Conservation (phyloP, 2,113 vertebrate species). For the Pomatorhinus ruficollis region DNA sequence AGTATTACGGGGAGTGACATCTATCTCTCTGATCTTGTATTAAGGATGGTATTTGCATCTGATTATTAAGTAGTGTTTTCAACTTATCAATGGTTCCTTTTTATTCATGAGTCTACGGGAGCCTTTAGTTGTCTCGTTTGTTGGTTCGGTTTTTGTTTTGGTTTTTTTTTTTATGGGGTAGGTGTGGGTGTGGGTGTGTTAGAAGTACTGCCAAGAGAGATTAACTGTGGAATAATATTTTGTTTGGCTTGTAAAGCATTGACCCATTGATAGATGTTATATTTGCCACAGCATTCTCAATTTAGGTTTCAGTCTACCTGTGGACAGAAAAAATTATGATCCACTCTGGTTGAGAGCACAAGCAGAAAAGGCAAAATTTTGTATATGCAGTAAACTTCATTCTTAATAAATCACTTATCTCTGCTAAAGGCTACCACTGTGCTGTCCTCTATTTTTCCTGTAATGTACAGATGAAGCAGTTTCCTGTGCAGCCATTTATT, state of each 20-base stretch:
- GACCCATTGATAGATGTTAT: background rate
- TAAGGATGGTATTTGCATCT: background rate
- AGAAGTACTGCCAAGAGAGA: background rate
- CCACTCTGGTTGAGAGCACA: background rate
- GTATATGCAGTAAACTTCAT: background rate
- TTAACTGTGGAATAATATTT: background rate
- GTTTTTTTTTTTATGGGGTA: no score
- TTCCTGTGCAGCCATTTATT: background rate
- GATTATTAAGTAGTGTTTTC: background rate
- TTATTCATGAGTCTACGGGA: background rate
- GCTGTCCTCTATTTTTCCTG: background rate
- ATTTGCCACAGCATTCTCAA: background rate
- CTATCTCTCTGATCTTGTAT: background rate
- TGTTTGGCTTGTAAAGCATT: background rate
- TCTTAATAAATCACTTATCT: background rate
- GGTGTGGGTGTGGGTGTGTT: background rate
- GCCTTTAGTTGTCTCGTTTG: background rate
- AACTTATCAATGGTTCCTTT: background rate
- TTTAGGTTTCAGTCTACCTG: background rate
- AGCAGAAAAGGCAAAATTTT: background rate
- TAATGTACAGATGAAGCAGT: background rate
- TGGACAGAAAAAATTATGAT: background rate
- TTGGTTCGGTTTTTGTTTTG: background rate
- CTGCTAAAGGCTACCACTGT: background rate
- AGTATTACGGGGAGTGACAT: background rate